A percentile compares a stretch with the other conserved stretches of the same genome.
Conservation (phyloP, 1,140 invertebrate genomes). For the Drosophila ohnishii region DNA sequence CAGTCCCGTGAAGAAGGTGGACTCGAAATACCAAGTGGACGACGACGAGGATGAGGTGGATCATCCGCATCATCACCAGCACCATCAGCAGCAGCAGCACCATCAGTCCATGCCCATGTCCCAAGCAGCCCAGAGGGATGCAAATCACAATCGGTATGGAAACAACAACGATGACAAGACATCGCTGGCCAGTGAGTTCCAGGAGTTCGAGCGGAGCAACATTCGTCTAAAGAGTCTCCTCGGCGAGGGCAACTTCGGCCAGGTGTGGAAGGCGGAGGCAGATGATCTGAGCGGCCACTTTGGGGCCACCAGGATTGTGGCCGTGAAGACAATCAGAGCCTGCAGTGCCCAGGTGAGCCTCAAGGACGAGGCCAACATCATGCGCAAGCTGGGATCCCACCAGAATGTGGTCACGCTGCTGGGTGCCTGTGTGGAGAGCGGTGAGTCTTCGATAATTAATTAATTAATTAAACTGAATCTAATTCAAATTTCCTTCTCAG, state of each 20-base stretch:
- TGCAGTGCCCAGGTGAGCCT: constrained; percentile 85
- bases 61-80: constrained; percentile 83
- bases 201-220: constrained; percentile 91
- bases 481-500: constrained; percentile 82
- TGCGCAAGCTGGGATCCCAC: constrained; percentile 93
- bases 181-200: constrained; percentile 83
- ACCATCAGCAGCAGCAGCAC: constrained; percentile 40
- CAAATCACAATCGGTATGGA: constrained; percentile 75
- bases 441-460: constrained; percentile 81
- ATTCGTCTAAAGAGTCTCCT: constrained; percentile 90
- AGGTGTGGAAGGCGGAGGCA: constrained; percentile 93
- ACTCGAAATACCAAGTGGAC: constrained; percentile 73
- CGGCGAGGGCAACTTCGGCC: constrained; percentile 93
- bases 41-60: constrained; percentile 83
- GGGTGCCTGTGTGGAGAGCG: constrained; percentile 92
- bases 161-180: constrained; percentile 63
- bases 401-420: constrained; percentile 93
- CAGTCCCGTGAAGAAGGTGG: constrained; percentile 78
- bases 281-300: constrained; percentile 90
- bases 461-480: too few species aligned
- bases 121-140: constrained; percentile 47
- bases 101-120: constrained; percentile 48
- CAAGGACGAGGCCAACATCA: constrained; percentile 92
- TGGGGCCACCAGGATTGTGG: constrained; percentile 90
- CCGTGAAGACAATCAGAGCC: constrained; percentile 91